Conservation (phyloP, 92 coral and sea anemone species). For the Palythoa caribaeorum region DNA sequence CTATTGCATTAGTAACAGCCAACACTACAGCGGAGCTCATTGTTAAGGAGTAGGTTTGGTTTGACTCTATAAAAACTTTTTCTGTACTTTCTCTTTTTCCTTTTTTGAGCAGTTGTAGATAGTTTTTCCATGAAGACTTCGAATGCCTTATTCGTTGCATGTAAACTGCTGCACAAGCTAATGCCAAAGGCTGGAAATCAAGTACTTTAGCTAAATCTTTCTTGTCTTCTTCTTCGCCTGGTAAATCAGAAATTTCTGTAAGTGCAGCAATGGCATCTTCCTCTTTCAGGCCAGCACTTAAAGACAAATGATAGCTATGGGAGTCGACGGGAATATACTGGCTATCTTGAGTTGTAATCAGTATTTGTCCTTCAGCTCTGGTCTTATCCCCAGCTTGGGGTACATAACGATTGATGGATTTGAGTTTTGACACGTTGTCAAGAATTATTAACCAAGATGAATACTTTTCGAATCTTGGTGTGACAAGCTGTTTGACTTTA, state of each 20-base stretch:
- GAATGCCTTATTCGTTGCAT: background rate
- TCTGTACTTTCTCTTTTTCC: conserved; percentile 57
- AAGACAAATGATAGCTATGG: conserved; percentile 35
- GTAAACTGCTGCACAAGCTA: conserved; percentile 70
- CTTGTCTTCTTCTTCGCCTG: background rate
- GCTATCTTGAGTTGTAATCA: conserved; percentile 61
- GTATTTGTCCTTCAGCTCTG: conserved; percentile 48
- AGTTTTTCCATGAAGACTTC: conserved; percentile 31
- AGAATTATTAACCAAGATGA: background rate
- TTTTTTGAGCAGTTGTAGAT: conserved; percentile 29
- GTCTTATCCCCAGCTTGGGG: conserved; percentile 20
- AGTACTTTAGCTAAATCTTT: conserved; percentile 45
- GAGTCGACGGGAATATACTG: conserved; percentile 47
- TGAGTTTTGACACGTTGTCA: background rate
- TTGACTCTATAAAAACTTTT: conserved; percentile 10
- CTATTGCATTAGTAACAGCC: conserved; percentile 33
- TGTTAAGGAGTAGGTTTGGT: background rate
- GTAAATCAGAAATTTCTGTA: conserved; percentile 22
- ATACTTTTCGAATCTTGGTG: background rate
- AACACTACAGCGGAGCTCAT: conserved; percentile 59
- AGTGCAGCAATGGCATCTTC: conserved; percentile 38
- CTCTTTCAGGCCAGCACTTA: conserved; percentile 50
- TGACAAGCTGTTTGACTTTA: background rate
- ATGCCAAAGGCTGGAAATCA: conserved; percentile 69
- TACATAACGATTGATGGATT: background rate